Evolutionary conservation across 2,113 vertebrate species (phyloP).

Genomic region (Pycnonotus jocosus): DNA sequence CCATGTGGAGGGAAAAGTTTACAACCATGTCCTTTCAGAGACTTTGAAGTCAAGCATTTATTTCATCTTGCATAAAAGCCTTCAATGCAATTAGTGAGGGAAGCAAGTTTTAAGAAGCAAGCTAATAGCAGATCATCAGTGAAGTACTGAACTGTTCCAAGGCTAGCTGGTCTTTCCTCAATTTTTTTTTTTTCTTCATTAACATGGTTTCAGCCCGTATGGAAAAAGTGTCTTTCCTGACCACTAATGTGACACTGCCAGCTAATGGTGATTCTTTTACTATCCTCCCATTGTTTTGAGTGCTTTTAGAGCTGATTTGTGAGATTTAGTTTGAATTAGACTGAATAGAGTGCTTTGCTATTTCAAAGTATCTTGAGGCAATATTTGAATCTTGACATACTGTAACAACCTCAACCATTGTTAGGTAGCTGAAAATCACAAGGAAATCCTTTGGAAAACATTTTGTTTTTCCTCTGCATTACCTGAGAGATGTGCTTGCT

Average conservation of each 20-base stretch:
- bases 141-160: not conserved
- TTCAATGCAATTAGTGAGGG: not conserved
- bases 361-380: not conserved
- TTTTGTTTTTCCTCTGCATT: rapidly evolving
- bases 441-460: not conserved
- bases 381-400: not conserved
- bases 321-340: not conserved
- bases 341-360: not conserved
- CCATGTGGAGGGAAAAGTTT: not conserved
- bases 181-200: not conserved
- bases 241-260: not conserved
- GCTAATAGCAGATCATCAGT: not conserved
- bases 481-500: not conserved
- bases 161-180: not conserved
- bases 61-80: not conserved
- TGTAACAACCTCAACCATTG: not conserved
- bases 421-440: not conserved
- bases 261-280: not conserved
- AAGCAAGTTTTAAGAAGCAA: not conserved
- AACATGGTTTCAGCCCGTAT: not conserved
- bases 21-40: not conserved
- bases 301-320: not conserved
- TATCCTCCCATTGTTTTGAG: rapidly evolving
- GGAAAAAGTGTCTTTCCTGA: not conserved
- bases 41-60: not conserved